Percentiles rank a stretch among this genome's conserved stretches.
Evolutionary conservation across 2,797 vertebrate species (phyloP).

Genomic region (Amphiprion clarkii): DNA sequence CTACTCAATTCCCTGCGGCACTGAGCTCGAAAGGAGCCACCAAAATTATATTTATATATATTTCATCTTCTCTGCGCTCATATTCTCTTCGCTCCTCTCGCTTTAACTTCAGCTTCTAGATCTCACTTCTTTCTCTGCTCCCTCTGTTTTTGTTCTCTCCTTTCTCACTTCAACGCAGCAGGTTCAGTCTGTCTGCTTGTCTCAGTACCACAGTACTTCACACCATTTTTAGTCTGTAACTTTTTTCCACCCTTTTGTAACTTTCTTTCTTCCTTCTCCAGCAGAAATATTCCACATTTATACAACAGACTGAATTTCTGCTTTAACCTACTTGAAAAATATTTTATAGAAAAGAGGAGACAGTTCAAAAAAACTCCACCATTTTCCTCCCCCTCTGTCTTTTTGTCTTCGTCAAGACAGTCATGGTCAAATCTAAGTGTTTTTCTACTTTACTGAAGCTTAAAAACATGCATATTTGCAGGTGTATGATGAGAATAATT

Average conservation of each 20-base stretch:
- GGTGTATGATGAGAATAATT: not conserved
- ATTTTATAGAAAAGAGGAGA: not conserved
- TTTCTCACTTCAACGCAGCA: slow-evolving; percentile 17
- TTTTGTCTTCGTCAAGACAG: not conserved
- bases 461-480: not conserved
- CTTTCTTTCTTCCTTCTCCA: not conserved
- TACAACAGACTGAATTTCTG: not conserved
- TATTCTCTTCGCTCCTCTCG: not conserved
- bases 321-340: slow-evolving; percentile 1
- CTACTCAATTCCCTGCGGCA: slow-evolving; percentile 42
- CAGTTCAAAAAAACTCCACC: not conserved
- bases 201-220: not conserved
- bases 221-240: slow-evolving; percentile 4
- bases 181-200: slow-evolving; percentile 28
- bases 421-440: not conserved
- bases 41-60: slow-evolving; percentile 42
- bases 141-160: slow-evolving; percentile 20
- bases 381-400: not conserved
- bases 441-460: not conserved
- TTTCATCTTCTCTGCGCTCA: slow-evolving; percentile 9
- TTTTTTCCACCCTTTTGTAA: slow-evolving; percentile 9
- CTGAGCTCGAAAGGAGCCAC: slow-evolving; percentile 45
- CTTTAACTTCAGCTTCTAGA: slow-evolving; percentile 35
- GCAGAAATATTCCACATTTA: slow-evolving; percentile 25
- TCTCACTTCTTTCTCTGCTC: slow-evolving; percentile 6